Percentiles rank a stretch among this genome's conserved stretches.
phyloP scores from a whole-genome alignment of 2,888 invertebrate species.

The Sisyra nigra region DNA sequence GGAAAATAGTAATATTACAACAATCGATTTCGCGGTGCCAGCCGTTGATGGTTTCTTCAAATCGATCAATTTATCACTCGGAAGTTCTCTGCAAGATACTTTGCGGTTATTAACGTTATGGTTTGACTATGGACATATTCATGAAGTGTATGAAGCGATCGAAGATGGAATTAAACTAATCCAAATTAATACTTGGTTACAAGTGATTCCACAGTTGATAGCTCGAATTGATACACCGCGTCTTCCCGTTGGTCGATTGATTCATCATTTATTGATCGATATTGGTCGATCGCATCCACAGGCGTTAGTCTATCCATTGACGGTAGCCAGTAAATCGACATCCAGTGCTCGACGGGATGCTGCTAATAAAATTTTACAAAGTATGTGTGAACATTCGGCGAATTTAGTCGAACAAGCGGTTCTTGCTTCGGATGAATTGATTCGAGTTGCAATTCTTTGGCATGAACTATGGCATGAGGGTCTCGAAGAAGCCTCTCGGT shows the following conservation, averaged over 20 bases:
- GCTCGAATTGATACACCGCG: conserved; percentile 93
- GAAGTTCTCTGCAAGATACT: conserved; percentile 91
- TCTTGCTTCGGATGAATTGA: conserved; percentile 92
- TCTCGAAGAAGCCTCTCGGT: conserved; percentile 76
- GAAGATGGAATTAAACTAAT: conserved; percentile 83
- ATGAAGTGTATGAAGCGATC: conserved; percentile 86
- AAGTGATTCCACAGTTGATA: conserved; percentile 97
- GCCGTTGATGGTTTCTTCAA: conserved; percentile 89
- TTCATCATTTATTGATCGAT: conserved; percentile 86
- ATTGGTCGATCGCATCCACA: conserved; percentile 97
- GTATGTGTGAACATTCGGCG: conserved; percentile 89
- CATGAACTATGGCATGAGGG: conserved; percentile 99
- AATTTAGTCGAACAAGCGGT: conserved; percentile 88
- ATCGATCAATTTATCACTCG: conserved; percentile 82
- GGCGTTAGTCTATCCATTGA: conserved; percentile 92
- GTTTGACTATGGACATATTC: conserved; percentile 95
- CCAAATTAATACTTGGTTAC: conserved; percentile 96
- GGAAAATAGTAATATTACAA: conserved; percentile 21
- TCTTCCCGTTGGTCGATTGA: conserved; percentile 72
- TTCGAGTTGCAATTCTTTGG: conserved; percentile 96
- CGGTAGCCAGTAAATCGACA: conserved; percentile 91
- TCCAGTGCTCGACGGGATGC: conserved; percentile 71
- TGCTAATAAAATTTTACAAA: conserved; percentile 86
- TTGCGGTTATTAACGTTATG: conserved; percentile 87
- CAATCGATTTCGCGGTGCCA: conserved; percentile 71